Base-by-base conservation (phyloP, 2,113 vertebrate species). In the Cyphomyrus plagiostoma region DNA sequence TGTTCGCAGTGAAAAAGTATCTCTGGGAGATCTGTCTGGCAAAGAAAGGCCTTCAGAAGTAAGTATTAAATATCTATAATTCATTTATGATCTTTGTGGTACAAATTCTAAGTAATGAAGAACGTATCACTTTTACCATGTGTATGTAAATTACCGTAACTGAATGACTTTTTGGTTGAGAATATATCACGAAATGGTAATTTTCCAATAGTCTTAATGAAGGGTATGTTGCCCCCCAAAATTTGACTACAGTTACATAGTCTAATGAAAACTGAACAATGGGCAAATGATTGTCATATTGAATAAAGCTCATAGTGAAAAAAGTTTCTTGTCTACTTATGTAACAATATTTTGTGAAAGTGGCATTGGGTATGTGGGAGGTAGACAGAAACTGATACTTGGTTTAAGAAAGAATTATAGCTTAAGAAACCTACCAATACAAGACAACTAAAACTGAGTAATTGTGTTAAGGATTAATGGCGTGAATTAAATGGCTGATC, bases 321-420 rank as follows among this genome's bases (percentile, higher is more conserved):
- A 42, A 50, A 49, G 26, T 62, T 3, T 62, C 35, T 42, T 21
- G 74, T 17, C n/a, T 42, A 80, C 15, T 80, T 19, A 86, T 92
- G 91, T 93, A 91, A 95, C 95, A 96, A 94, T 94, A 92, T 93
- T 95, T 95, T 95, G 94, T 91, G 91, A 50, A 92, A 91, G 88
- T 92, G 91, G 89, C 62, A 88, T 89, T 88, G 53, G 19, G 19
- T 56, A 21, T 80, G 86, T 90, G 87, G 93, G 93, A 87, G 85
- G 48, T 23, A 70, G 91, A 91, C 94, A 93, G 92, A 92, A 94
- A 91, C 86, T 93, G 90, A 90, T 93, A 70, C 89, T 92, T 90
- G 30, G 93, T 91, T 94, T 91, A 91, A 90, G 89, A 90, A 23
- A 77, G 92, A 90, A 92, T 90, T 89, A 85, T 46, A 89, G 89